Base-by-base conservation (phyloP, 2,113 vertebrate species). In the Ceyx melanurus region DNA sequence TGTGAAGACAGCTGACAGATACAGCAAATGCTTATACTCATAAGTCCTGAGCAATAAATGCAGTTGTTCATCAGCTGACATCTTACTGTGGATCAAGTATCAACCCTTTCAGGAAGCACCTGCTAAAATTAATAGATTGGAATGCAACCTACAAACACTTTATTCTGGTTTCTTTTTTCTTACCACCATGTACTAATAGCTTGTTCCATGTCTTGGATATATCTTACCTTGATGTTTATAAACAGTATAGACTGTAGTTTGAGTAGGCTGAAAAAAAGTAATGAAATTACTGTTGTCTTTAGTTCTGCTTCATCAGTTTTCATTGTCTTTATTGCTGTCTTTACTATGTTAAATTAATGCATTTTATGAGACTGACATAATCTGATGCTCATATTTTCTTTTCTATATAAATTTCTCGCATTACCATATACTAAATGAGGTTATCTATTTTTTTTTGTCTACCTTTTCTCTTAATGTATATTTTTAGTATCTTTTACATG, bases 21-120 rank as follows among this genome's bases (percentile, higher is more conserved):
- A n/a, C 13, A 92, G 50, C 71, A 95, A 87, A 61, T 95, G 93
- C 77, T 97, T 91, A 53, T 56, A 40, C 28, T 71, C 54, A 45
- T 46, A 79, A 92, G n/a, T 79, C 72, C 54, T 48, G n/a, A 86
- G 82, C 68, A 90, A 48, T 87, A 75, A 92, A 66, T 45, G 89
- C 97, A 97, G 96, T 95, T 97, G 97, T 96, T 97, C 73, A 29
- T 95, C 94, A 97, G 94, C 96, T 97, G 95, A 92, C 92, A 85
- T 86, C 85, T 90, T 65, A 9, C 76, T 70, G 73, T 74, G 82
- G 88, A 96, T 97, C 95, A 89, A 76, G 81, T 96, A 92, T 97
- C 92, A 96, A 62, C 62, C 70, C 65, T 96, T 93, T 94, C 85
- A 94, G 86, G 95, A 95, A 93, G 94, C 97, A 97, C 86, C 95